phyloP scores from a whole-genome alignment of 2,113 vertebrate species.

The Chionodraco myersi region DNA sequence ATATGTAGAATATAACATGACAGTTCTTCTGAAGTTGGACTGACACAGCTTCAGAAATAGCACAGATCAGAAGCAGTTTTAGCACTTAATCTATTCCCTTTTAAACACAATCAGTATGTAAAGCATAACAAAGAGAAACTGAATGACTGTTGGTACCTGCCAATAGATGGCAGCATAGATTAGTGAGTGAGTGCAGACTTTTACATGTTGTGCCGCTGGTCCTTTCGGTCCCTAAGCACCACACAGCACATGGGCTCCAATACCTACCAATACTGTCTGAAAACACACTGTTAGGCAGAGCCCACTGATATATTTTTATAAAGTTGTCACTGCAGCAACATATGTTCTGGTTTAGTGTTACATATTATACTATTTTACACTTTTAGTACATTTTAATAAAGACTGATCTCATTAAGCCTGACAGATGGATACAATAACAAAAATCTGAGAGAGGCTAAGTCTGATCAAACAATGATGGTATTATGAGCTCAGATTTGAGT shows the following conservation, averaged over 20 bases:
- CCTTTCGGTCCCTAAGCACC: slow-evolving; percentile 86
- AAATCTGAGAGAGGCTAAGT: slow-evolving; percentile 2
- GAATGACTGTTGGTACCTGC: background rate
- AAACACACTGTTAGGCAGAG: background rate
- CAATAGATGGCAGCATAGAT: slow-evolving; percentile 83
- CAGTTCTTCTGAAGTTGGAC: background rate
- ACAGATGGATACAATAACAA: background rate
- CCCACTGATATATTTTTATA: background rate
- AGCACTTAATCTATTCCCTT: background rate
- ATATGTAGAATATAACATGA: background rate
- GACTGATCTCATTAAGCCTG: background rate
- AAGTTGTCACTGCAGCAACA: background rate
- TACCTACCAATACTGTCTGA: slow-evolving; percentile 28
- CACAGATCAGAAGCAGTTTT: slow-evolving; percentile 1
- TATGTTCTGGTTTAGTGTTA: background rate
- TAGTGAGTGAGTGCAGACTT: slow-evolving; percentile 16
- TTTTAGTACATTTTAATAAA: background rate
- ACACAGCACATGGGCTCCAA: slow-evolving; percentile 55
- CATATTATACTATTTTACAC: background rate
- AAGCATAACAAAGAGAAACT: background rate
- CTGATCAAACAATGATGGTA: background rate
- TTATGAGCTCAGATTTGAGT: slow-evolving; percentile 15
- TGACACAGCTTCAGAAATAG: background rate
- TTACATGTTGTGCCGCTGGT: slow-evolving; percentile 72
- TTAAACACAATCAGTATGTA: background rate